These are phyloP conservation scores for Nannospalax galili DNA, from an alignment of 2,113 vertebrate species.

Conservation along the genomic window DNA sequence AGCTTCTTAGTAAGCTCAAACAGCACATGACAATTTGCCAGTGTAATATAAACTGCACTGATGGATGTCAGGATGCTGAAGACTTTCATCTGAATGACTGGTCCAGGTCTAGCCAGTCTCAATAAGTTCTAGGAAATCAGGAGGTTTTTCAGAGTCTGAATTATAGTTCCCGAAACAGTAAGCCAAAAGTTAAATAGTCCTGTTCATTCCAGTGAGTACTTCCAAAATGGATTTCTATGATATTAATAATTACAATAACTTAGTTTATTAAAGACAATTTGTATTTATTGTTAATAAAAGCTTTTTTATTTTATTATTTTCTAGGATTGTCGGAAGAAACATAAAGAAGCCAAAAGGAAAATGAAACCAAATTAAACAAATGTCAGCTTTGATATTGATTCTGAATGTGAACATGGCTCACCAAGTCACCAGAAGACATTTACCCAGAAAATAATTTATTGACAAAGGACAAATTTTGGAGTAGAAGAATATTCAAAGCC, in stretches of 20 bases:
- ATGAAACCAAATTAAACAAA: slow-evolving; percentile 80
- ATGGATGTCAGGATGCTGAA: background rate
- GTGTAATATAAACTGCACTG: background rate
- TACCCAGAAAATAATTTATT: slow-evolving; percentile 30
- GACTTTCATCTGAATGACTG: background rate
- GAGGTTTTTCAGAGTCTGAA: slow-evolving; percentile 23
- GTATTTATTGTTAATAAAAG: slow-evolving; percentile 26
- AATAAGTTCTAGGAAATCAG: slow-evolving; percentile 4
- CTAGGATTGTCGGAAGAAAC: slow-evolving; percentile 94
- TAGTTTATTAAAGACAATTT: slow-evolving; percentile 40
- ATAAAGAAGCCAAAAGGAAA: slow-evolving; percentile 92
- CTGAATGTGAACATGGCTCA: slow-evolving; percentile 8
- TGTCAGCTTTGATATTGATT: slow-evolving; percentile 27
- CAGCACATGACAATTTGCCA: background rate
- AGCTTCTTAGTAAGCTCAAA: background rate
- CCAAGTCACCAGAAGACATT: slow-evolving; percentile 34
- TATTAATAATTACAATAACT: slow-evolving; percentile 7
- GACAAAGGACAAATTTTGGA: slow-evolving; percentile 42
- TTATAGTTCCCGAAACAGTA: slow-evolving; percentile 12
- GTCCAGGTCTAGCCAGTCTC: background rate
- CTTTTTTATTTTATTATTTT: slow-evolving; percentile 60
- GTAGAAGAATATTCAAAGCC: slow-evolving; percentile 48
- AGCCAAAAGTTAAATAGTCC: background rate
- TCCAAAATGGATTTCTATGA: slow-evolving; percentile 2
- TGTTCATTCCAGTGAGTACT: background rate